A percentile compares a stretch with the other conserved stretches of the same genome.
phyloP scores from a whole-genome alignment of 2,888 invertebrate species.

The Pristionchus entomophagus region DNA sequence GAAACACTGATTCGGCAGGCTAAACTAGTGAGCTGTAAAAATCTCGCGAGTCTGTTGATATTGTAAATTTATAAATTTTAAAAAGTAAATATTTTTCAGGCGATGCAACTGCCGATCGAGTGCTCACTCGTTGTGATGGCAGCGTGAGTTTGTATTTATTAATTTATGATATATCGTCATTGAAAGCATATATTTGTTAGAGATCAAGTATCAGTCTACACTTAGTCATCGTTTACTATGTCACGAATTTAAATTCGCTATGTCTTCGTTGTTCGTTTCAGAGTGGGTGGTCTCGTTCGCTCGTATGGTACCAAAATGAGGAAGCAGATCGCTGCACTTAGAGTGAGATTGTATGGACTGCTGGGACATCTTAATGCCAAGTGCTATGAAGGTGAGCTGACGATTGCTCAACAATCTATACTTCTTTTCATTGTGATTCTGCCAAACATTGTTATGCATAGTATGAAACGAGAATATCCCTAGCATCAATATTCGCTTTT shows the following conservation, averaged over 20 bases:
- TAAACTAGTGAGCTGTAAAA: too few species aligned
- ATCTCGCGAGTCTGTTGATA: too few species aligned
- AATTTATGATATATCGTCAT: too few species aligned
- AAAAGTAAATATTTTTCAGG: background rate
- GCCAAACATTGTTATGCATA: too few species aligned
- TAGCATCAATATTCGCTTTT: conserved; percentile 80
- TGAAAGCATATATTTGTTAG: too few species aligned
- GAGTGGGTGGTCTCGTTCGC: conserved; percentile 88
- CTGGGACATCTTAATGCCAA: conserved; percentile 76
- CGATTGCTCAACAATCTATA: too few species aligned
- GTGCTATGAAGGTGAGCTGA: conserved; percentile 57
- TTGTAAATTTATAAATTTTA: background rate
- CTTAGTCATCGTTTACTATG: background rate
- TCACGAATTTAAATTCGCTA: background rate
- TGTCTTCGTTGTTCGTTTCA: conserved; percentile 77
- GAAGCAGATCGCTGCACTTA: conserved; percentile 78
- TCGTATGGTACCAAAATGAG: conserved; percentile 85
- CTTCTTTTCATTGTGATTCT: too few species aligned
- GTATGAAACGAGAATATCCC: background rate
- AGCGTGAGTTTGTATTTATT: conserved; percentile 46
- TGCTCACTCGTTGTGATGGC: conserved; percentile 62
- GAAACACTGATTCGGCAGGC: too few species aligned
- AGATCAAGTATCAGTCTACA: too few species aligned
- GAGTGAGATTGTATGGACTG: conserved; percentile 92
- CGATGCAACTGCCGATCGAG: conserved; percentile 61